Evolutionary conservation across 2,113 vertebrate species (phyloP).

Genomic region (Polyodon spathula): DNA sequence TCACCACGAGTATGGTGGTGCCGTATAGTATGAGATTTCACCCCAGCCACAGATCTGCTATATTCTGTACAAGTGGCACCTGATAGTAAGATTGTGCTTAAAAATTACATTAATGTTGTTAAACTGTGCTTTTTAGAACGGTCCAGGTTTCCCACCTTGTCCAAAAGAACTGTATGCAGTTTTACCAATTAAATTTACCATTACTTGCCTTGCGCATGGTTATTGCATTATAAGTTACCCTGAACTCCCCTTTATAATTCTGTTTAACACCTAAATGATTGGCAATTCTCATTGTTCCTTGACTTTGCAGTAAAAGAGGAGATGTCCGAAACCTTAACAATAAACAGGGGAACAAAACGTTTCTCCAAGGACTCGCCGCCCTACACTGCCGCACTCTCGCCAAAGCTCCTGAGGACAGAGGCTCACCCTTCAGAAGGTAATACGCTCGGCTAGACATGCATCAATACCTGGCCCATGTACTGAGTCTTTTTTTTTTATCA

Average conservation of each 20-base stretch:
- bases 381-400: conserved; percentile 69
- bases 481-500: too few species aligned
- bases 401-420: conserved; percentile 69
- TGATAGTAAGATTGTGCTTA: not conserved
- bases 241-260: too few species aligned
- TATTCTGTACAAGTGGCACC: too few species aligned
- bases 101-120: not conserved
- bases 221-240: too few species aligned
- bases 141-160: not conserved
- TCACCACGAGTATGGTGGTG: too few species aligned
- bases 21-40: too few species aligned
- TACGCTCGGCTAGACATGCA: not conserved
- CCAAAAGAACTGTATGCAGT: not conserved
- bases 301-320: conserved; percentile 69
- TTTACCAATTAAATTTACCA: not conserved
- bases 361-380: conserved; percentile 64
- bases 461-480: too few species aligned
- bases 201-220: too few species aligned
- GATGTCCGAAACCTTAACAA: conserved; percentile 47
- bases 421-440: conserved; percentile 80
- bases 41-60: too few species aligned
- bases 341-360: conserved; percentile 64
- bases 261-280: too few species aligned
- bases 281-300: conserved; percentile 11
- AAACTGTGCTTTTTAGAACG: not conserved